phyloP scores from a whole-genome alignment of 2,888 invertebrate genomes.

The Perdita meconis region DNA sequence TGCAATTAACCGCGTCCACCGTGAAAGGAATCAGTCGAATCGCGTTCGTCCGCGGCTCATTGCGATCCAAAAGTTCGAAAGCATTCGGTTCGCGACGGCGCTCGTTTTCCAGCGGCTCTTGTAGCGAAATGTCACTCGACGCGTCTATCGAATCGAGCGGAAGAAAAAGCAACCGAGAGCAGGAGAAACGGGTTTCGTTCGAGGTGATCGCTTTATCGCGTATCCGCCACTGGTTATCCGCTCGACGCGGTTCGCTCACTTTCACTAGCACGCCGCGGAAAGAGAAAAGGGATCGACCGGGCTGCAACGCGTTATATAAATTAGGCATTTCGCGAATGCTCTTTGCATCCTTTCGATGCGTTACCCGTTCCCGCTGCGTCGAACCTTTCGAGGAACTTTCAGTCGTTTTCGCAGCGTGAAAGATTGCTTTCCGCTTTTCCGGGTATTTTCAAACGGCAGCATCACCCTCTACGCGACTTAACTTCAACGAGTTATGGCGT shows the following conservation, averaged over 20 bases:
- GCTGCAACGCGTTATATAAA: constrained; percentile 77
- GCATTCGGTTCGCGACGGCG: not conserved
- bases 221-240: constrained; percentile 53
- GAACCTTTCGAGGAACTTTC: not conserved
- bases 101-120: constrained; percentile 4
- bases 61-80: constrained; percentile 19
- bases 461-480: not conserved
- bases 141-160: not conserved
- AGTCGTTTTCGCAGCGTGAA: not conserved
- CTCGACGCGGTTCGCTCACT: constrained; percentile 66
- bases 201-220: constrained; percentile 58
- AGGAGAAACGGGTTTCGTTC: constrained; percentile 57
- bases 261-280: constrained; percentile 70
- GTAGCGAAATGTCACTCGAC: constrained; percentile 23
- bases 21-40: constrained; percentile 21
- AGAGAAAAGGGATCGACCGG: constrained; percentile 72
- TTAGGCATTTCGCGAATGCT: constrained; percentile 69
- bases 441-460: not conserved
- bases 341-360: constrained; percentile 7
- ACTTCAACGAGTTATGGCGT: not conserved
- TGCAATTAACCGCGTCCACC: constrained; percentile 28
- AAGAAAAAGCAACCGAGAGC: not conserved
- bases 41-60: constrained; percentile 28
- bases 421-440: constrained; percentile 12
- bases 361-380: not conserved